Conservation (phyloP, 1,140 invertebrate species). For the Leguminivora glycinivorella region DNA sequence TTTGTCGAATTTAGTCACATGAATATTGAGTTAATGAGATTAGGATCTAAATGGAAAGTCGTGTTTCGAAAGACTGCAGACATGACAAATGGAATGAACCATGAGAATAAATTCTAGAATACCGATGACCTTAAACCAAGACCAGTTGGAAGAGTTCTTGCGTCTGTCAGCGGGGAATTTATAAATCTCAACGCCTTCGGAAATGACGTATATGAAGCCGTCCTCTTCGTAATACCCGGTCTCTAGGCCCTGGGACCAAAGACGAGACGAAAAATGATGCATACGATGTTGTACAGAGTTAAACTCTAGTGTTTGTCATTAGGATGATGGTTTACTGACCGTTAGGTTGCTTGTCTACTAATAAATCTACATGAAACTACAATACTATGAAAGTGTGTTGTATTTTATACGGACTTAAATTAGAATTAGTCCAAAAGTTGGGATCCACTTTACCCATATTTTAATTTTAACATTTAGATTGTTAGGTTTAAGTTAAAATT, state of each 20-base stretch:
- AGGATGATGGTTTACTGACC: constrained; percentile 22
- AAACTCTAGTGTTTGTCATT: constrained; percentile 6
- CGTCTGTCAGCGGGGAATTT: constrained; percentile 80
- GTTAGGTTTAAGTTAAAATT: background rate
- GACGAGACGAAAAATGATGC: constrained; percentile 60
- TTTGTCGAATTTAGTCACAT: background rate
- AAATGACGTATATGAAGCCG: constrained; percentile 78
- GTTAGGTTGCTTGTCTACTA: constrained; percentile 14
- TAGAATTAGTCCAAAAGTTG: constrained; percentile 15
- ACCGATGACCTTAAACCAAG: constrained; percentile 83
- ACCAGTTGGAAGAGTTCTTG: constrained; percentile 82
- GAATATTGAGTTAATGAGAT: background rate
- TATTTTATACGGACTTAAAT: constrained; percentile 20
- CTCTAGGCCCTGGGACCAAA: constrained; percentile 71
- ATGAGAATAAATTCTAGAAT: constrained; percentile 55
- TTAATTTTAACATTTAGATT: too few relatives aligned
- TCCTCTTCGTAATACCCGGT: constrained; percentile 75
- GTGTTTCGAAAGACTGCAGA: constrained; percentile 30
- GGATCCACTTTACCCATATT: background rate
- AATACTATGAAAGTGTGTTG: background rate
- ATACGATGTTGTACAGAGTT: constrained; percentile 51
- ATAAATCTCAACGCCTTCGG: constrained; percentile 80
- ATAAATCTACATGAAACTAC: constrained; percentile 11
- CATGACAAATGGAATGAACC: constrained; percentile 70
- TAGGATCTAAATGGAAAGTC: background rate